Evolutionary conservation across 2,888 invertebrate species (phyloP), one percentile per base, ranked within the genome.

Genomic region (Acheta domesticus): DNA sequence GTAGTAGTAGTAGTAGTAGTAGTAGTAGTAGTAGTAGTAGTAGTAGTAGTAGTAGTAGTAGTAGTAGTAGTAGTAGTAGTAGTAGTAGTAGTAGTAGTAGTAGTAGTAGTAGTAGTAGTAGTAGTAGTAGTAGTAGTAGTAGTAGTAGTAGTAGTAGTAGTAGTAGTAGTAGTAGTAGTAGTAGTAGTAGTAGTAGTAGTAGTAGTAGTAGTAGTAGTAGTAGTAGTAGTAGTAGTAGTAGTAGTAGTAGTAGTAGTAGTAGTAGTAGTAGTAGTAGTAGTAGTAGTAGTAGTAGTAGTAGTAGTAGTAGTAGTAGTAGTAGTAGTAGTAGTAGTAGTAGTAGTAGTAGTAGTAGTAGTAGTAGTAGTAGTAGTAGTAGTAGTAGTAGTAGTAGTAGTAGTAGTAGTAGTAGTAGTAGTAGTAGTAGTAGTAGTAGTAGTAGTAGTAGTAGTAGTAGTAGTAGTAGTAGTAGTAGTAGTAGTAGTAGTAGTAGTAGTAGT

Each of bases 1-100:
- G 62, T 62, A 62, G 62, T 62, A 62, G 62, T 62, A 62, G 62
- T 62, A 62, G 62, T 62, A 62, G 62, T 62, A 62, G 62, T 62
- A 62, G 62, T 62, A 62, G 62, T 62, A 62, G 62, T 62, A 62
- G 62, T 62, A 62, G 62, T 62, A 62, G 62, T 62, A 62, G 62
- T 62, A 62, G 62, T 62, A 62, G 62, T 62, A 62, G 62, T 62
- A 62, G 62, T 62, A 62, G 62, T 62, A 62, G 62, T 62, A 62
- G 62, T 62, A 62, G 62, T 62, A 62, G 62, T 62, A 62, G 62
- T 62, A 62, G 62, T 62, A 62, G 62, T 62, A 62, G 62, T 62
- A 62, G 62, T 62, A 62, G 62, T 62, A 62, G 62, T 62, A 62
- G 62, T 62, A 62, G 62, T 62, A 62, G 62, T 62, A 62, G 62